phyloP scores from a whole-genome alignment of 2,888 invertebrate species.

The Eupithecia subfuscata region DNA sequence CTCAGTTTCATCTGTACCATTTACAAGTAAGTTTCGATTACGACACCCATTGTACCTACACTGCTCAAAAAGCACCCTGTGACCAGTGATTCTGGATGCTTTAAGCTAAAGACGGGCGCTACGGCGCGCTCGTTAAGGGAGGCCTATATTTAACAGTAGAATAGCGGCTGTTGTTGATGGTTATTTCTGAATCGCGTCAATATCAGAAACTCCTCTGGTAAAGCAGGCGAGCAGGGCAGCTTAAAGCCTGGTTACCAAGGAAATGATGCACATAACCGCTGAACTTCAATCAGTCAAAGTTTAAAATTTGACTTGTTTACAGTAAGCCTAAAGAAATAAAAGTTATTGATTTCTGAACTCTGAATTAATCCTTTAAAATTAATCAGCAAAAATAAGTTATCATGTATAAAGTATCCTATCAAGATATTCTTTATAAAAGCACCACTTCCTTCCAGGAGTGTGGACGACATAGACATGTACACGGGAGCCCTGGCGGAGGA shows the following conservation, averaged over 20 bases:
- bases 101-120: too few species aligned
- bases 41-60: background rate
- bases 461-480: constrained; percentile 95
- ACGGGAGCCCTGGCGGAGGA: constrained; percentile 94
- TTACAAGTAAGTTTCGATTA: constrained; percentile 81
- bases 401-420: too few species aligned
- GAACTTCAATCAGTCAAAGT: background rate
- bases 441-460: constrained; percentile 64
- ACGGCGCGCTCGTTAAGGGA: background rate
- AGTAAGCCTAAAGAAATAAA: too few species aligned
- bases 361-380: too few species aligned
- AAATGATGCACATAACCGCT: background rate
- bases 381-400: too few species aligned
- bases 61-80: background rate
- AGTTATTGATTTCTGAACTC: too few species aligned
- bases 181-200: background rate
- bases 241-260: background rate
- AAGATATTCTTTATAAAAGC: background rate
- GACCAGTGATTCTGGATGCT: too few species aligned
- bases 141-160: background rate
- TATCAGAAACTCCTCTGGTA: background rate
- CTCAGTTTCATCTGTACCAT: constrained; percentile 85
- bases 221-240: too few species aligned
- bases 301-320: too few species aligned
- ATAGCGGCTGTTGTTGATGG: background rate